Base-by-base conservation (phyloP, 1,140 invertebrate species). In the Diploscapter pachys region DNA sequence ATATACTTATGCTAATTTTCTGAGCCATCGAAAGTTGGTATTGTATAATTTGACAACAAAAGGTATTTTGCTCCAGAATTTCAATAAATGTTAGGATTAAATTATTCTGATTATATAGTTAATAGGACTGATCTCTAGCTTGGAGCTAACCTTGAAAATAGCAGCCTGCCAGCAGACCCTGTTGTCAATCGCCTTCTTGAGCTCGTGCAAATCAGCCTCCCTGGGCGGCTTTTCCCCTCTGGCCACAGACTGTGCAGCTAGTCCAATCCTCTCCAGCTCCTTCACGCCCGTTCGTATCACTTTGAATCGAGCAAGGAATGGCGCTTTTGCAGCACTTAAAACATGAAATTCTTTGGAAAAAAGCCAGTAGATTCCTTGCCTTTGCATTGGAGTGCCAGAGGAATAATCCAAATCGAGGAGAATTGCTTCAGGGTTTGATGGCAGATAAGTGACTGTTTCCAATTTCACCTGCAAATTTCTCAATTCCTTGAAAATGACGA, bases 371-470 rank as follows among this genome's bases (percentile, higher is more conserved):
- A 31, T 31, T 31, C 31, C 31, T 31, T 31, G 31, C 31, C 31
- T 98, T 86, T 99, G 97, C 95, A 99, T 96, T 0, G 97, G 97
- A 4, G 93, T 95, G 13, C 95, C 97, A 84, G 94, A 98, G 80
- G 94, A 93, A 81, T 94, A 94, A 87, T 99, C 95, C 82, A 99
- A 98, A 84, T 98, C 95, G 9, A 96, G 84, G 0, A 99, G 93
- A 89, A 99, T 92, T 1, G 96, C 93, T 86, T 99, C 96, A 2
- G 96, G 96, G 89, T 98, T 99, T 0, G 96, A 98, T 1, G 97
- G 97, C 54, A 99, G 87, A 87, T 99, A 99, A 86, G 95, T 98
- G 3, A 96, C 93, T 6, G 91, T 90, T 86, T 95, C 92, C 31
- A 99, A 91, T 87, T 91, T 81, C 73, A 99, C 71, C 66, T 68